Evolutionary conservation across 2,888 invertebrate genomes (phyloP).

Genomic region (Drosophila infuscata): DNA sequence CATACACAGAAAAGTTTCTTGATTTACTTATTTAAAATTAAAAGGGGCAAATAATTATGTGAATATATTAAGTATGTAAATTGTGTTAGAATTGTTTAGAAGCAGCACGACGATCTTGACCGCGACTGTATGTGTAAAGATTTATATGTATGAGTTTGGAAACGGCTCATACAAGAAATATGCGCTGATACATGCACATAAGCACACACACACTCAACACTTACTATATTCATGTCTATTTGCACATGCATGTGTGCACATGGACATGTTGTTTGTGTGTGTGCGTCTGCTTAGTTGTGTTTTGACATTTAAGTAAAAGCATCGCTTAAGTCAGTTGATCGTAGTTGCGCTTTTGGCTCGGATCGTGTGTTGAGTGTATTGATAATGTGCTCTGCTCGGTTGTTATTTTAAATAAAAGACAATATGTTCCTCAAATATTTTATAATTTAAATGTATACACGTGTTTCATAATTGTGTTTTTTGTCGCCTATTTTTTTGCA

Average conservation of each 20-base stretch:
- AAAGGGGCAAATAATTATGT: neutral
- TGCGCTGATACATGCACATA: neutral
- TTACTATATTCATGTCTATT: neutral
- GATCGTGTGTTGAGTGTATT: neutral
- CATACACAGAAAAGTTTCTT: neutral
- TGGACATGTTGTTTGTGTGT: neutral
- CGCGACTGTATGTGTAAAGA: neutral
- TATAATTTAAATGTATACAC: neutral
- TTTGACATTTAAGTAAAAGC: neutral
- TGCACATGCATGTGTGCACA: neutral
- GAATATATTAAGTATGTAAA: neutral
- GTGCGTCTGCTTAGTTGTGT: neutral
- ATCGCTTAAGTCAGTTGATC: conserved; percentile 6
- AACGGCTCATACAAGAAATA: neutral
- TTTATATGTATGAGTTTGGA: neutral
- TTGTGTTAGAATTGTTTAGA: neutral
- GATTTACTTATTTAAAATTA: neutral
- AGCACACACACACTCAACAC: neutral
- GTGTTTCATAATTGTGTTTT: neutral
- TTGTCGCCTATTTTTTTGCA: neutral
- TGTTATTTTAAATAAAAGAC: neutral
- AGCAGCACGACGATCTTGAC: neutral
- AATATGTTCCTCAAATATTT: neutral
- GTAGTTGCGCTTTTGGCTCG: conserved; percentile 8
- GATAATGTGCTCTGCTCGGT: neutral